Conservation (phyloP, 2,888 invertebrate genomes). For the Adela reaumurella region DNA sequence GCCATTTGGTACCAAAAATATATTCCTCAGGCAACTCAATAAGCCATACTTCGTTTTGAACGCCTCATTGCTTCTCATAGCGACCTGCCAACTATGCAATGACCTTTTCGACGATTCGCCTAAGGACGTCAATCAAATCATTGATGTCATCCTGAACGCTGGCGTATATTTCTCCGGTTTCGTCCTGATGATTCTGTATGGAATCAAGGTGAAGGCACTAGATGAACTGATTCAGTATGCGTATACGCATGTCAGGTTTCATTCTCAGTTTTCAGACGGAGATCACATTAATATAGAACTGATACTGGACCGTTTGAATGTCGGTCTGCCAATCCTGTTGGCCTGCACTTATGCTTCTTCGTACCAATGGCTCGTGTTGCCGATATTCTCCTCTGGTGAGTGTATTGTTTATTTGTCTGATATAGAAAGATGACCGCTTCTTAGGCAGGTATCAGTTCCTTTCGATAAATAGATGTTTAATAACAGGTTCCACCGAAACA, state of each 20-base stretch:
- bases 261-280: not conserved
- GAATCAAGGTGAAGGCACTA: not conserved
- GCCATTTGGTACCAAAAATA: not conserved
- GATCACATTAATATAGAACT: not conserved
- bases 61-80: not conserved
- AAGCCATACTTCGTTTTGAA: not conserved
- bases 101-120: not conserved
- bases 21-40: not conserved
- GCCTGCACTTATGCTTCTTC: not conserved
- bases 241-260: not conserved
- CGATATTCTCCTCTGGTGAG: not conserved
- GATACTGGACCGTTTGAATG: not conserved
- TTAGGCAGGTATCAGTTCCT: no score
- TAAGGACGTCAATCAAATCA: not conserved
- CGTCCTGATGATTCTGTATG: not conserved
- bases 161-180: not conserved
- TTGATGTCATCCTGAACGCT: not conserved
- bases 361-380: not conserved
- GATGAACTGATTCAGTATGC: not conserved
- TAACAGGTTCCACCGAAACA: no score
- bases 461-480: no score
- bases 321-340: not conserved
- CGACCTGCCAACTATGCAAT: not conserved
- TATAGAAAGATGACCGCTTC: no score
- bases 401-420: no score